These are phyloP conservation scores for Oophaga pumilio DNA, from an alignment of 2,113 vertebrate genomes.

Conservation along the genomic window DNA sequence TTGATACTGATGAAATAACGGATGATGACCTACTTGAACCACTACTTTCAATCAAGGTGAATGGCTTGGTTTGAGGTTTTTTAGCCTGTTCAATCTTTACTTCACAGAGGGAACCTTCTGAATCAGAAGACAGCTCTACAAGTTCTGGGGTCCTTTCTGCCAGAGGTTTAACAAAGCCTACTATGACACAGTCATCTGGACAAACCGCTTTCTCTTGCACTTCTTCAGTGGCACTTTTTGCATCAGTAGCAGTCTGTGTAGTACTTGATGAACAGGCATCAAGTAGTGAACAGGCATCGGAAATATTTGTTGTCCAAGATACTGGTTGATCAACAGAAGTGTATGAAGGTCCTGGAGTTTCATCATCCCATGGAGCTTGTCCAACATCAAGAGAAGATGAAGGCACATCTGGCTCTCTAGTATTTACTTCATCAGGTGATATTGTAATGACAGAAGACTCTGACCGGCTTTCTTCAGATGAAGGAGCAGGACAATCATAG, in stretches of 20 bases:
- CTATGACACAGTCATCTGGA: slow-evolving; percentile 83
- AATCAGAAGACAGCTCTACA: slow-evolving; percentile 88
- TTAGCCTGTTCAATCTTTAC: slow-evolving; percentile 68
- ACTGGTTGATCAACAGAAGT: slow-evolving; percentile 75
- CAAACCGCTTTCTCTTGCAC: slow-evolving; percentile 68
- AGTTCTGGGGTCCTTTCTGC: slow-evolving; percentile 91
- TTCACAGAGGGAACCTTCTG: slow-evolving; percentile 75
- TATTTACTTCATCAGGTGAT: slow-evolving; percentile 78
- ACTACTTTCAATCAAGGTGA: slow-evolving; percentile 72
- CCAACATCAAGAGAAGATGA: slow-evolving; percentile 64
- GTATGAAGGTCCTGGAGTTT: slow-evolving; percentile 88
- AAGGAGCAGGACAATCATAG: slow-evolving; percentile 86
- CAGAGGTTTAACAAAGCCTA: slow-evolving; percentile 87
- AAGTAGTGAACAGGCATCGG: slow-evolving; percentile 70
- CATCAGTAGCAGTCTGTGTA: slow-evolving; percentile 56
- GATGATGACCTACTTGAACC: slow-evolving; percentile 64
- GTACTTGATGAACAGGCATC: slow-evolving; percentile 72
- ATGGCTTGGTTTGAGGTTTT: slow-evolving; percentile 73
- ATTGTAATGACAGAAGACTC: slow-evolving; percentile 89
- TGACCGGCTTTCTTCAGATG: slow-evolving; percentile 82
- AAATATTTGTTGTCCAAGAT: slow-evolving; percentile 78
- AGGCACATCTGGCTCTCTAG: slow-evolving; percentile 64
- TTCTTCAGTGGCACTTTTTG: slow-evolving; percentile 53
- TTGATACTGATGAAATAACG: slow-evolving; percentile 63
- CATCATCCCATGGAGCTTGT: slow-evolving; percentile 90